These are phyloP conservation scores for Amniataba percoides DNA, from an alignment of 2,797 vertebrate species.

Conservation along the genomic window DNA sequence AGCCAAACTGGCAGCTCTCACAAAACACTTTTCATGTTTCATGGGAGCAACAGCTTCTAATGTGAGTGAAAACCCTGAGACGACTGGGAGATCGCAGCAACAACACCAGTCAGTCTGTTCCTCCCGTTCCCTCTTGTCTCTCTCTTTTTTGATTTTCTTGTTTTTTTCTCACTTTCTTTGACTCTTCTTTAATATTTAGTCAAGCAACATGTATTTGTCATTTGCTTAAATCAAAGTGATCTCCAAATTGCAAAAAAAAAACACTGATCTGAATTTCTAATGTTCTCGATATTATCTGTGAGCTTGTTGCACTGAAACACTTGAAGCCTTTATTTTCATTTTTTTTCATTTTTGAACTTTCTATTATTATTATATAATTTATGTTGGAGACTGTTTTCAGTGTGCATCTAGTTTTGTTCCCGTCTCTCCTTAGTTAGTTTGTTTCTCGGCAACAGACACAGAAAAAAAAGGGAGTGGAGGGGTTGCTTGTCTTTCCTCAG, in stretches of 20 bases:
- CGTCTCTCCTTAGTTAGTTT: not conserved
- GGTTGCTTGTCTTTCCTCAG: conserved; percentile 15
- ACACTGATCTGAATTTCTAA: not conserved
- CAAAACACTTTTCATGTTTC: not conserved
- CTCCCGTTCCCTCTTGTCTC: not conserved
- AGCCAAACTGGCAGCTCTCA: conserved; percentile 11
- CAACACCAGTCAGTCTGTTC: not conserved
- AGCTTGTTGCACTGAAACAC: not conserved
- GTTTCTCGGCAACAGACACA: conserved; percentile 28
- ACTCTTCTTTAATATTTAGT: not conserved
- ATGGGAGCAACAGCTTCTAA: not conserved
- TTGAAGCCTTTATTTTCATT: not conserved
- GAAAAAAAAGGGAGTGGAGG: not conserved
- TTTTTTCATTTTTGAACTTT: not conserved
- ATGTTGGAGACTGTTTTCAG: conserved; percentile 16
- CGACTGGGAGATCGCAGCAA: not conserved
- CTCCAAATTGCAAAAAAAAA: not conserved
- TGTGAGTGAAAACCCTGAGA: conserved; percentile 15
- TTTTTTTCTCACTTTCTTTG: not conserved
- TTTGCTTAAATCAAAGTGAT: not conserved
- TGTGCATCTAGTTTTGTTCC: not conserved
- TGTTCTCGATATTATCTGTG: too few species aligned
- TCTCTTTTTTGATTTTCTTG: not conserved
- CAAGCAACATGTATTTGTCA: not conserved
- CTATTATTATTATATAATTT: not conserved